phyloP scores from a whole-genome alignment of 2,113 vertebrate genomes.

The Pterocles orientalis region DNA sequence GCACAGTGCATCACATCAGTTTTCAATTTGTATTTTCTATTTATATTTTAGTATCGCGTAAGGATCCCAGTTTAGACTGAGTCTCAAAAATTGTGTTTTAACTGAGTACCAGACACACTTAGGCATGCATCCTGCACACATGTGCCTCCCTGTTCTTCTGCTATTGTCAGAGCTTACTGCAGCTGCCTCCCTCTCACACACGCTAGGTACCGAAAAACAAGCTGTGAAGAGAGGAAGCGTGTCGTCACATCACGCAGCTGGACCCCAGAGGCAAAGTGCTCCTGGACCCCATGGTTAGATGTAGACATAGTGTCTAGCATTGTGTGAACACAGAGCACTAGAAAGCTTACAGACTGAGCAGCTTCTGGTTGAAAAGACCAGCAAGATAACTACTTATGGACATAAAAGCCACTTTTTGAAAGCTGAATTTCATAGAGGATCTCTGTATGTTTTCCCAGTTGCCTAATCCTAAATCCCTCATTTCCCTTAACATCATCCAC shows the following conservation, averaged over 20 bases:
- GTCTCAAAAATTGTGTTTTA: not conserved
- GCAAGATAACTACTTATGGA: not conserved
- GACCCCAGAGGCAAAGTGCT: not conserved
- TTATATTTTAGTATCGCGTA: not conserved
- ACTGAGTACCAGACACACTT: not conserved
- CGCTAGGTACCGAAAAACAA: not conserved
- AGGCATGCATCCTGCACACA: not conserved
- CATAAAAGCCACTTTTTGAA: conserved; percentile 35
- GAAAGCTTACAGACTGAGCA: not conserved
- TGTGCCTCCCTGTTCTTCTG: not conserved
- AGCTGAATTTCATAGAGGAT: not conserved
- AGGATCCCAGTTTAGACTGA: not conserved
- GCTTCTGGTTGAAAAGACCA: conserved; percentile 18
- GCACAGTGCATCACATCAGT: not conserved
- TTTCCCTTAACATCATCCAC: conserved; percentile 15
- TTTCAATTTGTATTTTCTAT: not conserved
- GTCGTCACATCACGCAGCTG: not conserved
- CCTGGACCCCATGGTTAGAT: not conserved
- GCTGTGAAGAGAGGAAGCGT: not conserved
- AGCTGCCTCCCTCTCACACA: not conserved
- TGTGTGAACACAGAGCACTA: not conserved
- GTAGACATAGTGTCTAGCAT: not conserved
- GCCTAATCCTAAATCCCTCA: not conserved
- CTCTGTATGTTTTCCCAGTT: not conserved
- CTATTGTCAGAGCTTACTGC: not conserved